phyloP scores from a whole-genome alignment of 1,140 invertebrate species.

The Drosophila mauritiana region DNA sequence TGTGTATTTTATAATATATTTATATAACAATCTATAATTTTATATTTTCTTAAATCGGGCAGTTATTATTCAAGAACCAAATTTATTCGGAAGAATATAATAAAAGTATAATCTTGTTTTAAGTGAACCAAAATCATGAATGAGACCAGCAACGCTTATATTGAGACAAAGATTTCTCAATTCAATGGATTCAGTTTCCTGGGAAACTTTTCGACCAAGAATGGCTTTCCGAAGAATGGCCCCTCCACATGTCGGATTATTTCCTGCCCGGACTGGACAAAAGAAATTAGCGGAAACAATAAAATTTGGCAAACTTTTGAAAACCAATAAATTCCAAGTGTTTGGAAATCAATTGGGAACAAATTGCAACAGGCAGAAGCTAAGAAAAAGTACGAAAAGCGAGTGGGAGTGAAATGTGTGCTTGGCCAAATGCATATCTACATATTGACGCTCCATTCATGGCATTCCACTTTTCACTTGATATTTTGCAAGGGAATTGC shows the following conservation, averaged over 20 bases:
- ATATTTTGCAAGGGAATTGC: conserved; percentile 63
- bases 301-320: conserved; percentile 77
- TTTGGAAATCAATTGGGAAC: conserved; percentile 80
- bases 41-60: too few species aligned
- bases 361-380: conserved; percentile 74
- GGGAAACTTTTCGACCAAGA: conserved; percentile 38
- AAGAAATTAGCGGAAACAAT: conserved; percentile 81
- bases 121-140: background rate
- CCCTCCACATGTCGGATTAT: conserved; percentile 13
- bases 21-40: too few species aligned
- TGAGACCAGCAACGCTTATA: too few species aligned
- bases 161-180: conserved; percentile 3
- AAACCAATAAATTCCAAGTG: conserved; percentile 81
- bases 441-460: conserved; percentile 14
- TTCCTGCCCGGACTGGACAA: conserved; percentile 59
- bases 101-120: too few species aligned
- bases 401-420: conserved; percentile 27
- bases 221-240: background rate
- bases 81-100: too few species aligned
- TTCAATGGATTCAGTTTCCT: conserved; percentile 60
- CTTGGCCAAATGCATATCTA: conserved; percentile 19
- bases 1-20: too few species aligned
- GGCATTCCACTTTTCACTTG: conserved; percentile 12
- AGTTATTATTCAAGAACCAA: too few species aligned
- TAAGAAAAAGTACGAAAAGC: conserved; percentile 25